Conservation (phyloP, 2,113 vertebrate species). For the Anolis carolinensis region DNA sequence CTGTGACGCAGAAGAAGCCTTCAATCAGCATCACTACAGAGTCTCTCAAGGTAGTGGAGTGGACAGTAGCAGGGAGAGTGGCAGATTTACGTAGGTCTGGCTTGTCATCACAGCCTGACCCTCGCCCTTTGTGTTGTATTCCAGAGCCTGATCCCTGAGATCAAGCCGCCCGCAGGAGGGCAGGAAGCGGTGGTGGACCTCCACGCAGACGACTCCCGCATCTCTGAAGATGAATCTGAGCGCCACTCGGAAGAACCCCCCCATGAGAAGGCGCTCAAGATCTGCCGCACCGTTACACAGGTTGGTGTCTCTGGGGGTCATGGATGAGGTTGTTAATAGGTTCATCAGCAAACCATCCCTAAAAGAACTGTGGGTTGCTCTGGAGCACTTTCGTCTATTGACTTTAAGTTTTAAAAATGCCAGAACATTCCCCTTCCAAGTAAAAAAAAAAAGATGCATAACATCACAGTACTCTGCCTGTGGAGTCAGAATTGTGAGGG, state of each 20-base stretch:
- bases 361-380: not conserved
- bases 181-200: conserved; percentile 90
- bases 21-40: conserved; percentile 94
- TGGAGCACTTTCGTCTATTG: no score
- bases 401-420: not conserved
- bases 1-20: conserved; percentile 88
- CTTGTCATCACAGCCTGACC: not conserved
- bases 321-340: not conserved
- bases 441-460: no score
- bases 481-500: not conserved
- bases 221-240: conserved; percentile 88
- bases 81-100: not conserved
- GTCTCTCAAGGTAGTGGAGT: conserved; percentile 85
- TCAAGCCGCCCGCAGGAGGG: conserved; percentile 81
- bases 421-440: not conserved
- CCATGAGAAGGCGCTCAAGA: conserved; percentile 87
- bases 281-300: conserved; percentile 91
- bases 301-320: conserved; percentile 50
- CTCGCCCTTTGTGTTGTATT: no score
- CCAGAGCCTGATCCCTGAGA: conserved; percentile 88
- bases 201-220: conserved; percentile 86
- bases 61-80: not conserved
- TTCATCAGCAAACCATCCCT: not conserved
- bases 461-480: not conserved
- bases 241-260: conserved; percentile 75